Base-by-base conservation (phyloP, 37 sponge, comb jelly and placozoan species). In the Amphimedon queenslandica region DNA sequence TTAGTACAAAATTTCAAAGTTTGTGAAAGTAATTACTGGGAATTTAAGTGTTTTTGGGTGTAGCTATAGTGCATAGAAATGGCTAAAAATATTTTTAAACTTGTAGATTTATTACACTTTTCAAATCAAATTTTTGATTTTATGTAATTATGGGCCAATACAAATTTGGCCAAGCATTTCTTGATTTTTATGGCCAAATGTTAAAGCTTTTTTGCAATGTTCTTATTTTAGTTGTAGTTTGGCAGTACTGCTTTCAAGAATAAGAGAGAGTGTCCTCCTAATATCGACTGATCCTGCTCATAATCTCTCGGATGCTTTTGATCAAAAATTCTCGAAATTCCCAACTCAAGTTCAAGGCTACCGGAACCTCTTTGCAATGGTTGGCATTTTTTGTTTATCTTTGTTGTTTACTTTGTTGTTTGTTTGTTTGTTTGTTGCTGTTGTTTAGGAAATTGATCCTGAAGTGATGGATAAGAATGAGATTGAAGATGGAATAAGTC, bases 231-330 rank as follows among this genome's bases (percentile, higher is more conserved):
- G 99, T 55, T 94, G 99, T 66, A 92, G 93, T 69, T 61, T 98
- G 70, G 92, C 99, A 0, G 71, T 90, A 3, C 88, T 88, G 40
- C 76, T 98, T 42, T 71, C 95, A 21, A 64, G 69, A 31, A 40
- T 40, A 29, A 55, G 96, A n/a, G 78, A 82, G 33, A 92, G 58
- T 56, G 95, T 98, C 3, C 72, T 98, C 39, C 79, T 98, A 25
- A 86, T 98, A 20, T 98, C 99, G 27, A 95, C 99, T 18, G 99
- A 98, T 55, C 95, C 99, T 2, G 99, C 99, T 8, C 99, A 98
- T 78, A 98, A 94, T 73, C 74, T 98, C 28, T 95, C 99, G 18
- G 99, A 98, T 79, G 80, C 99, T 27, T 98, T 98, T 60, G 84
- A 92, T 68, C 99, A 98, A 75, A 95, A 98, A 82, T 92, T 98